Evolutionary conservation across 2,113 vertebrate species (phyloP), one percentile per base, ranked within the genome.

Genomic region (Myodes glareolus): DNA sequence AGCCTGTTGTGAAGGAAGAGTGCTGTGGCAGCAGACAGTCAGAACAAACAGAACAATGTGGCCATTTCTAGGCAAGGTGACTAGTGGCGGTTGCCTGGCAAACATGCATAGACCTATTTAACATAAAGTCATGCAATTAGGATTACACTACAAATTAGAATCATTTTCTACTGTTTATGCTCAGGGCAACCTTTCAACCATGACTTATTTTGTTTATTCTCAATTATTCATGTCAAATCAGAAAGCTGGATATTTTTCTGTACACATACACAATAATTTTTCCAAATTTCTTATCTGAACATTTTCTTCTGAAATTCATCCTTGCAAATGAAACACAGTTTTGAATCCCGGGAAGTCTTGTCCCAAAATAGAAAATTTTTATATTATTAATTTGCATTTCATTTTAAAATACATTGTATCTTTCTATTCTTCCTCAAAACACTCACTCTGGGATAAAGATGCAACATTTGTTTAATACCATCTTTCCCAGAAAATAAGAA

Each of bases 211-310:
- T 96, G 80, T 97, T 97, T 96, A 96, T 23, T 96, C 36, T 95
- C 77, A 95, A 94, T 98, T 97, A 97, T 82, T 98, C 77, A 95
- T 68, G 61, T 97, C 91, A 97, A 90, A 93, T 96, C 93, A 96
- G 88, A 97, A 96, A 95, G 50, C 70, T 95, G 33, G 14, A 73
- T 77, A n/a, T 94, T 76, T 93, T 95, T 90, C 81, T 33, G 21
- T 90, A 94, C 5, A 93, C 33, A 95, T 16, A 73, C 11, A 94
- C 52, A 58, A 92, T 73, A 58, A 94, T 73, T 98, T 97, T 95
- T 87, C 61, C 65, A 95, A 96, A 97, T 94, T 92, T 91, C n/a
- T 95, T 87, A 95, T 96, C 85, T 90, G 61, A 12, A 96, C 17
- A 91, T 81, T 90, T 47, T 91, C 85, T 21, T 89, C 31, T 1